Evolutionary conservation across 64 coral and sea anemone species (phyloP), one percentile per base, ranked within the genome.

Genomic region (Actinia tenebrosa): DNA sequence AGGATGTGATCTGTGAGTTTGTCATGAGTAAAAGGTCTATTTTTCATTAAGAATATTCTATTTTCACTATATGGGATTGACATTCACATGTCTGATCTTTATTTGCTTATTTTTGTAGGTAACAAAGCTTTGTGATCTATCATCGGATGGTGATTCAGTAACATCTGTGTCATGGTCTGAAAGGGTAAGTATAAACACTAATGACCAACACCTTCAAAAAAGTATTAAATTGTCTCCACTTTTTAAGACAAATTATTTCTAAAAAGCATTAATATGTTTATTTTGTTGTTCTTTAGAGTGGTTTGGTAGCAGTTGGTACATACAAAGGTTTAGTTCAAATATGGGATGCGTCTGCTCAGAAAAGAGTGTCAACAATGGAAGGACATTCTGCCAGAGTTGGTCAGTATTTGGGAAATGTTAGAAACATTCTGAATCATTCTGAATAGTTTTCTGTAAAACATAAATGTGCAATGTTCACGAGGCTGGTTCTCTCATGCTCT

Each of bases 161-260:
- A 99, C 97, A 19, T 99, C 97, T 19, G 97, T 99, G 1, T 95
- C 93, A 47, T 99, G 97, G 97, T 94, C 97, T 71, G 97, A 99
- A 92, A 92, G 97, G 80, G 97, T 99, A 78, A 91, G 93, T 66
- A 66, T 10, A 4, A n/a, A 66, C 5, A 58, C 3, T 11, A 55
- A 55, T 2, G 2, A 58, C 10, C 15, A 58, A 58, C 15, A 58
- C 3, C 56, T 13, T 11, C 53, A 8, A 11, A 55, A 14, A 14
- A 58, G 8, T 58, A 58, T 0, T 58, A 2, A 1, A 58, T 58
- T 11, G 2, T 16, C 15, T 58, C 56, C 56, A 0, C 15, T 16
- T 14, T 58, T 5, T 58, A 58, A 58, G 8, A 58, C 0, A 14
- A 55, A 55, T 11, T n/a, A 0, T 17, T 20, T 13, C 3, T 0